These are phyloP conservation scores for Engraulis encrasicolus DNA, from an alignment of 2,113 vertebrate genomes.

Conservation along the genomic window DNA sequence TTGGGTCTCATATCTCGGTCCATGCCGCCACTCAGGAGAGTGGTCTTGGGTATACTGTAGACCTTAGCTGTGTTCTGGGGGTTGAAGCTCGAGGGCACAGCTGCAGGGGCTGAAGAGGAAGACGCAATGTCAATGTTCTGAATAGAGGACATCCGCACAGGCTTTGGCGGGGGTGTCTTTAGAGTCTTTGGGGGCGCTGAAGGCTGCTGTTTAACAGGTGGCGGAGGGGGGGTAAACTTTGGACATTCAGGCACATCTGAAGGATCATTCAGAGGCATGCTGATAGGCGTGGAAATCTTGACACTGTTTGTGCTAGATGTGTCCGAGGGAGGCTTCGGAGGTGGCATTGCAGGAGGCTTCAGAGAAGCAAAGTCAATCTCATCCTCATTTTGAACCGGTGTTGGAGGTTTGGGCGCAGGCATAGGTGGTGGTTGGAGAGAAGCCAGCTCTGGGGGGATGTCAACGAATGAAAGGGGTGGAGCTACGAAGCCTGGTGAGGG, in stretches of 20 bases:
- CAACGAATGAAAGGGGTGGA: constrained; percentile 58
- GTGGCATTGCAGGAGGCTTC: constrained; percentile 69
- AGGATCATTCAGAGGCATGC: constrained; percentile 28
- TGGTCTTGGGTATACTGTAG: constrained; percentile 59
- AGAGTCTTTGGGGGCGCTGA: constrained; percentile 39
- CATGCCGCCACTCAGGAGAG: constrained; percentile 48
- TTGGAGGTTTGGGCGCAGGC: constrained; percentile 62
- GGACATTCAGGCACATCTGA: constrained; percentile 53
- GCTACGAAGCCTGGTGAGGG: constrained; percentile 59
- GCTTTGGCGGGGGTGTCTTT: constrained; percentile 73
- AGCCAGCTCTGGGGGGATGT: constrained; percentile 40
- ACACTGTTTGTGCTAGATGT: constrained; percentile 42
- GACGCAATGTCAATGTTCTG: constrained; percentile 54
- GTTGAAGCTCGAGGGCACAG: constrained; percentile 74
- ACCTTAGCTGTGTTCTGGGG: constrained; percentile 74
- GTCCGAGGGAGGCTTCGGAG: constrained; percentile 67
- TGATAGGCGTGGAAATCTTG: constrained; percentile 67
- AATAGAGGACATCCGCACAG: constrained; percentile 69
- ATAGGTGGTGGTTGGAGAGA: constrained; percentile 66
- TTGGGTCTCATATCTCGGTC: constrained; percentile 60
- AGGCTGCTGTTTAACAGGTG: constrained; percentile 71
- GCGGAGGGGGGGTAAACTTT: constrained; percentile 67
- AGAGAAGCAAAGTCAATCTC: constrained; percentile 59
- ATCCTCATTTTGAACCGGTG: constrained; percentile 37
- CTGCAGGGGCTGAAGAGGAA: constrained; percentile 56